A percentile compares a stretch with the other conserved stretches of the same genome.
Evolutionary conservation across 2,113 vertebrate species (phyloP).

Genomic region (Lophochroa leadbeateri): DNA sequence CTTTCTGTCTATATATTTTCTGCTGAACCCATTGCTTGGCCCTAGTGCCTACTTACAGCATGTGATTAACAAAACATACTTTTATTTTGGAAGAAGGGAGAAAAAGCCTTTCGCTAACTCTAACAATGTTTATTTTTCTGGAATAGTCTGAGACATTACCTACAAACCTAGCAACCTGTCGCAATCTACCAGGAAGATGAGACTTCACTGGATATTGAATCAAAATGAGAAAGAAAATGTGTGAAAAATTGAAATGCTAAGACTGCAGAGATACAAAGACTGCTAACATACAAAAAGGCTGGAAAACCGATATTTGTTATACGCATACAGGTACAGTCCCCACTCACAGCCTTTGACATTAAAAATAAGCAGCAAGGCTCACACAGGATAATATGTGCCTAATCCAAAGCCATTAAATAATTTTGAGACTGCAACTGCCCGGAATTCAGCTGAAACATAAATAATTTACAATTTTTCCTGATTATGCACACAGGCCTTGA

Average conservation of each 20-base stretch:
- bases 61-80: not conserved
- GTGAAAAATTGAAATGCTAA: not conserved
- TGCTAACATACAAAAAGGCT: not conserved
- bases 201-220: not conserved
- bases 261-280: not conserved
- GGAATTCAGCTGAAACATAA: not conserved
- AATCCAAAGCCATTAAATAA: not conserved
- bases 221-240: not conserved
- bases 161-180: not conserved
- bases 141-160: not conserved
- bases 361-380: not conserved
- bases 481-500: not conserved
- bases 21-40: not conserved
- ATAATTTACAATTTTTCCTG: not conserved
- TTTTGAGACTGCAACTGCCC: not conserved
- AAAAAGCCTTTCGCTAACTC: not conserved
- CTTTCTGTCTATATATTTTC: not conserved
- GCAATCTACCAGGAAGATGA: not conserved
- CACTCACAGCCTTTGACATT: not conserved
- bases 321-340: not conserved
- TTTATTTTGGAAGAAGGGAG: not conserved
- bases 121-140: not conserved
- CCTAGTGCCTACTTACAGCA: not conserved
- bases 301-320: not conserved
- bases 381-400: not conserved